Base-by-base conservation (phyloP, 2,113 vertebrate species). In the Rostratula benghalensis region DNA sequence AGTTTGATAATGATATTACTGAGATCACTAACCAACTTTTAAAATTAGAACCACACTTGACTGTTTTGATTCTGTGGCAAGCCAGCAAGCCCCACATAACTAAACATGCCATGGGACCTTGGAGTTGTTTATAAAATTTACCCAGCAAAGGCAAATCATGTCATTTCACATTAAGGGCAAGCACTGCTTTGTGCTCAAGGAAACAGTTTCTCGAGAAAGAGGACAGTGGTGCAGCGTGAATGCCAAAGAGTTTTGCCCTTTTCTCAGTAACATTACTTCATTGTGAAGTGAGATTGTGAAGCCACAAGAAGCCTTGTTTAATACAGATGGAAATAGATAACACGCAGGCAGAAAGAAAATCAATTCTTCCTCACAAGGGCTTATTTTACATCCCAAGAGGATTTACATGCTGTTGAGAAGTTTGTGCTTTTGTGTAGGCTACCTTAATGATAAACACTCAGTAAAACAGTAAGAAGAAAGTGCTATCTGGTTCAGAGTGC, bases 261-360 rank as follows among this genome's bases (percentile, higher is more conserved):
- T 71, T 67, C 88, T 81, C 35, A 31, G 74, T 45, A 93, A 77
- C 31, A 33, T 51, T 10, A 84, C 46, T 91, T 74, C 39, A 11
- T 56, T 87, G 37, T 24, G 43, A 89, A 94, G 83, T 65, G 78
- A 92, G 46, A 85, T 76, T 85, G 67, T 73, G 46, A 67, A 95
- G 48, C 33, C 41, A 25, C 33, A 76, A 25, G 4, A 69, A 76
- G 37, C 61, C 45, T 35, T 68, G 51, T 61, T 83, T 81, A 46
- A 61, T 25, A 76, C 1, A 1, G 20, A 21, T 25, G 51, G 54
- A 61, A 91, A 65, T 1, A 70, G 46, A 7, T n/a, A 73, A 93
- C 12, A n/a, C 33, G 51, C 7, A 24, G 63, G 63, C 13, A 89
- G 56, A 45, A 90, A 85, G 51, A 39, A 83, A 92, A 91, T 31